These are phyloP conservation scores for Centrocercus urophasianus DNA, from an alignment of 2,113 vertebrate species.

Conservation along the genomic window DNA sequence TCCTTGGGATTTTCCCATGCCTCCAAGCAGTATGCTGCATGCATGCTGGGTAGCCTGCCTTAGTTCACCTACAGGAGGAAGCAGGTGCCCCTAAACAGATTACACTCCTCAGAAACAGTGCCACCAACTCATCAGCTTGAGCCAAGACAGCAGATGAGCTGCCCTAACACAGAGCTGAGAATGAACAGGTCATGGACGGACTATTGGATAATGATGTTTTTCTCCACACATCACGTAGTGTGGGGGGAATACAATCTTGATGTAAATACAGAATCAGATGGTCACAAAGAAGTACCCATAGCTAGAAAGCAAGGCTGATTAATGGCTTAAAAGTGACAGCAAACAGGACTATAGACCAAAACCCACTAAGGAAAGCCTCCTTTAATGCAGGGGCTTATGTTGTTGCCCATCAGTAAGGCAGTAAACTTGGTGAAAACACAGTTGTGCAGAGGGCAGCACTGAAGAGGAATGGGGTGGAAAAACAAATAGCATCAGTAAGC, in stretches of 20 bases:
- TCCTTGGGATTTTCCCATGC: not conserved
- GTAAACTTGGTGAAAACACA: not conserved
- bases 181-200: not conserved
- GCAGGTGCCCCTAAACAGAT: not conserved
- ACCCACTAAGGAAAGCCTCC: not conserved
- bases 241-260: not conserved
- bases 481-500: not conserved
- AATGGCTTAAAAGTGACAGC: not conserved
- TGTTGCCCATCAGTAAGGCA: not conserved
- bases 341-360: not conserved
- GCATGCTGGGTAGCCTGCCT: not conserved
- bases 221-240: fast-evolving
- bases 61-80: not conserved
- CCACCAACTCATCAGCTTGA: not conserved
- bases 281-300: fast-evolving
- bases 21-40: fast-evolving
- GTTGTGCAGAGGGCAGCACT: not conserved
- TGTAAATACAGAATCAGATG: not conserved
- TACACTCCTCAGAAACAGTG: not conserved
- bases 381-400: not conserved
- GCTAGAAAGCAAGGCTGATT: not conserved
- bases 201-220: not conserved
- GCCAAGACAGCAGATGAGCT: not conserved
- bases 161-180: not conserved
- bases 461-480: not conserved